Base-by-base conservation (phyloP, 2,113 vertebrate species). In the Pteruthius melanotis region DNA sequence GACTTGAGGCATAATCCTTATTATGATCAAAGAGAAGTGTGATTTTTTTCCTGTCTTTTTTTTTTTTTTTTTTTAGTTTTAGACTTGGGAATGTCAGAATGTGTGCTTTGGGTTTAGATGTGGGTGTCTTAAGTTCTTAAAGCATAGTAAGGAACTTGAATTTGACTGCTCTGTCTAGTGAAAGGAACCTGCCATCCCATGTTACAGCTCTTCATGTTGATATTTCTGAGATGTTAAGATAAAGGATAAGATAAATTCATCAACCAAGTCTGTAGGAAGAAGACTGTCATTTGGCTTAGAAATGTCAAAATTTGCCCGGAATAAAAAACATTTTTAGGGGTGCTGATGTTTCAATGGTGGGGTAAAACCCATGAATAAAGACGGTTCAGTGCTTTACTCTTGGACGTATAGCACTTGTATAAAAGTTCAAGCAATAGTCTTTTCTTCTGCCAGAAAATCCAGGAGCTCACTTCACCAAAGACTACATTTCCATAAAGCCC, bases 11-110 rank as follows among this genome's bases (percentile, higher is more conserved):
- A 11, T 77, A 77, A 42, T 14, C 7, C 19, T 84, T 59, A 78
- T 31, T 40, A 22, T 8, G 24, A 47, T 66, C 28, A 75, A 75
- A 59, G 30, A 30, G 50, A 86, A 22, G 5, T 79, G 5, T 30
- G 5, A 31, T 40, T 23, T 61, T 10, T 16, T 42, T 10, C 5
- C 9, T 10, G 3, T 30, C 17, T 5, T 3, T 6, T 15, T 2
- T 9, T 12, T 5, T 3, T 6, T 15, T 2, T 9, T 12, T 50
- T 35, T 54, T 45, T 15, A 69, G 2, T 39, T 83, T 66, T 50
- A 70, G 7, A 50, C 14, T 64, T 37, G 3, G 4, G 40, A 94
- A 65, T 87, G 56, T 81, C 31, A 66, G 30, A 45, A 39, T 82
- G 18, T 39, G 8, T 70, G 15, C 50, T 89, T 85, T 85, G 47